Evolutionary conservation across 2,888 invertebrate genomes (phyloP), one percentile per base, ranked within the genome.

Genomic region (Syritta pipiens): DNA sequence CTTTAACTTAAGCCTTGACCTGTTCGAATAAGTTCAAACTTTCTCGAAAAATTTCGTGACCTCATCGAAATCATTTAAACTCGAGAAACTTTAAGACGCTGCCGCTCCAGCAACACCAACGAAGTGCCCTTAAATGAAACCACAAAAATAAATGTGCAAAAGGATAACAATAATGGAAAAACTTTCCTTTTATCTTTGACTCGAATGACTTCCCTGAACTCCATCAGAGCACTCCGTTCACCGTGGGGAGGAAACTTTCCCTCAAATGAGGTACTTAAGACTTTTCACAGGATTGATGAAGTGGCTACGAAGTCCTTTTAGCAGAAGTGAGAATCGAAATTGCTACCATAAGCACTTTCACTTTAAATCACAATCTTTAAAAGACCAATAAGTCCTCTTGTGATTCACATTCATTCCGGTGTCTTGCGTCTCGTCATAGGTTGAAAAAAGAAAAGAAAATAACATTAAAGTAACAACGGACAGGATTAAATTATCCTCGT

Each of bases 81-180:
- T 37, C 19, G 2, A 7, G 7, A 17, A 44, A 44, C 22, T 44
- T 24, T 44, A 22, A 44, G n/a, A 10, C 17, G 10, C 19, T 6
- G n/a, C 19, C 9, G 9, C 14, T 19, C 14, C 42, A 42, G 19
- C 22, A 44, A 44, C 10, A 19, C 44, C 44, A 9, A 20, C 22
- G 22, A n/a, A n/a, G n/a, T n/a, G n/a, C n/a, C n/a, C 22, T 17
- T 40, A 17, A 44, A 12, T 6, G 42, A 62, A 49, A 37, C 42
- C 67, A 26, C 46, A 40, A 48, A 48, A 53, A 26, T 19, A 44
- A 42, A 48, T 53, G 24, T 14, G 24, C 35, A n/a, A 42, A 68
- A 46, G 44, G 35, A 67, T 37, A 59, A 57, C 48, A 62, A 57
- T 69, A 76, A 75, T 75, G 62, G 75, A 57, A 76, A 76, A 76